Evolutionary conservation across 2,888 invertebrate species (phyloP), one percentile per base, ranked within the genome.

Genomic region (Tetheella fluctuosa): DNA sequence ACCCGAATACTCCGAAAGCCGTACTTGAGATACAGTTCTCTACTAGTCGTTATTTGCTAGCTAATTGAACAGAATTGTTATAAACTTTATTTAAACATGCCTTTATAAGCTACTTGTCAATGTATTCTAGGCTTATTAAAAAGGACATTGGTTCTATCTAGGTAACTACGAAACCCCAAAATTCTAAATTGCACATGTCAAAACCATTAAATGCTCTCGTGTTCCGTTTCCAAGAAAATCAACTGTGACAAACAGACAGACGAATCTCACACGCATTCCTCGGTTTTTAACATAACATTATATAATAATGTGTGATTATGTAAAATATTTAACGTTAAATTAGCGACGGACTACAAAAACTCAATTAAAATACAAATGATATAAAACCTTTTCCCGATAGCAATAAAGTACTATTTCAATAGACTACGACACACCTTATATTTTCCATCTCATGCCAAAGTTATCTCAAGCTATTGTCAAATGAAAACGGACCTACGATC

Each of bases 301-400:
- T 23, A 37, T 55, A 55, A 54, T 34, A 54, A 54, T 53, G 25
- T 53, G 28, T 25, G 23, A 54, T 34, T 55, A 34, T 55, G 55
- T 55, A 23, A 34, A 55, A 55, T 55, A 55, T 55, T 55, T 20
- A 23, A 34, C 34, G 34, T 13, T 34, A 55, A 17, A 55, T 55
- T 55, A 55, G 55, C 23, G 15, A 34, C 34, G 34, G 55, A 54
- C 17, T 2, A 23, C 17, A 23, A 54, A 20, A 55, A 55, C 54
- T 7, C 2, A 54, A 17, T 17, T 12, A 12, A 54, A 54, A 54
- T 5, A 6, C 30, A 34, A 28, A 17, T 20, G 20, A 54, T n/a
- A 17, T 20, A 0, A 30, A 10, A 34, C 34, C 37, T 23, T 55
- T 10, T 34, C 6, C 23, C 34, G n/a, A 20, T 34, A 0, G 20